A percentile compares a stretch with the other conserved stretches of the same genome.
Conservation (phyloP, 2,888 invertebrate species). For the Encarsia formosa region DNA sequence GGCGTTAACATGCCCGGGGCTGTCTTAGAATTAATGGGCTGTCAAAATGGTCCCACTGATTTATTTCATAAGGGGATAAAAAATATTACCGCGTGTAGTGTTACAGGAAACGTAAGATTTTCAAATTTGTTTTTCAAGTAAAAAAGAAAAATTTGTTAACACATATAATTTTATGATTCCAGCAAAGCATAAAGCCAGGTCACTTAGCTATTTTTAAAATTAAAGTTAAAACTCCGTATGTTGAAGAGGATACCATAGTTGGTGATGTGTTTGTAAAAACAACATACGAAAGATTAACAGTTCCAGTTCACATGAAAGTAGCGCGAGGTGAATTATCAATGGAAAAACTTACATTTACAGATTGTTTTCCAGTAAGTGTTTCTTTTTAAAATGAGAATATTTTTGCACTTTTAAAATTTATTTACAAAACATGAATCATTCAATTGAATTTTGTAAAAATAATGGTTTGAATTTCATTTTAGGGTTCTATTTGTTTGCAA, state of each 20-base stretch:
- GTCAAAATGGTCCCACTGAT: slow-evolving; percentile 54
- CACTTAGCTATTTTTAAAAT: slow-evolving; percentile 70
- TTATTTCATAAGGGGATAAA: slow-evolving; percentile 43
- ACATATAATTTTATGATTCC: slow-evolving; percentile 31
- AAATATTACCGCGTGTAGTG: slow-evolving; percentile 46
- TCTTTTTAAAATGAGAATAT: neutral
- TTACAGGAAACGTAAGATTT: slow-evolving; percentile 44
- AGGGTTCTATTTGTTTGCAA: slow-evolving; percentile 75
- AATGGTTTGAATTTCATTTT: slow-evolving; percentile 33
- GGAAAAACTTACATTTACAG: slow-evolving; percentile 64
- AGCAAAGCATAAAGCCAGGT: slow-evolving; percentile 58
- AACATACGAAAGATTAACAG: slow-evolving; percentile 63
- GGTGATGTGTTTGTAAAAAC: slow-evolving; percentile 73
- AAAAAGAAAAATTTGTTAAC: neutral
- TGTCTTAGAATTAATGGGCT: slow-evolving; percentile 60
- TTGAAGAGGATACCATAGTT: slow-evolving; percentile 64
- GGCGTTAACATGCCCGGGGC: slow-evolving; percentile 60
- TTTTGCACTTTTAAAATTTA: neutral
- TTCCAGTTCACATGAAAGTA: slow-evolving; percentile 72
- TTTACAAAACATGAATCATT: neutral
- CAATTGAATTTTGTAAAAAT: neutral
- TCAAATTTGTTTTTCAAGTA: slow-evolving; percentile 1
- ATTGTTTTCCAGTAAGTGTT: slow-evolving; percentile 74
- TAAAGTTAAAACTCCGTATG: slow-evolving; percentile 64
- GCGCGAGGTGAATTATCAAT: slow-evolving; percentile 65